These are phyloP conservation scores for Trissoscelio sp. DNA, from an alignment of 2,888 invertebrate genomes.

Conservation along the genomic window DNA sequence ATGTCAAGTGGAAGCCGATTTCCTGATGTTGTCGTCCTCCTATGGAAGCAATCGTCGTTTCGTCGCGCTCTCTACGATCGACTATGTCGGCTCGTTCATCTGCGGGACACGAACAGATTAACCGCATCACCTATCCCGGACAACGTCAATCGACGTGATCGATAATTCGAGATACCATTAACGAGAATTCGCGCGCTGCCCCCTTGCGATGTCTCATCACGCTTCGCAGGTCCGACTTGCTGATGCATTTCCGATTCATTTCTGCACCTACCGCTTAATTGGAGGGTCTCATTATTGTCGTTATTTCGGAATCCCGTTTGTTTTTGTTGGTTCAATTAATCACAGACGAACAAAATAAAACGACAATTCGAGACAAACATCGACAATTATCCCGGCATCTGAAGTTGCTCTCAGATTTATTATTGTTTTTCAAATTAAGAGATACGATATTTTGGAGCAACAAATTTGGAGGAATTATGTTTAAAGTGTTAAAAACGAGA, in stretches of 20 bases:
- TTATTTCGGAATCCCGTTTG: constrained; percentile 32
- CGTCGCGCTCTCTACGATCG: constrained; percentile 54
- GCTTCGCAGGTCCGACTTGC: constrained; percentile 33
- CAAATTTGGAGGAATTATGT: too few relatives aligned
- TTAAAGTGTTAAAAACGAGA: too few relatives aligned
- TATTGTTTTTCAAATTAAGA: constrained; percentile 37
- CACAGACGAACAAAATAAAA: constrained; percentile 4
- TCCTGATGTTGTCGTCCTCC: constrained; percentile 59
- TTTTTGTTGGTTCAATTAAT: constrained; percentile 42
- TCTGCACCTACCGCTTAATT: constrained; percentile 55
- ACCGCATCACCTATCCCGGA: constrained; percentile 69
- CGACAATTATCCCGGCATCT: constrained; percentile 19
- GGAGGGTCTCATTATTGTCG: constrained; percentile 58
- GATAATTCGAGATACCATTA: constrained; percentile 75
- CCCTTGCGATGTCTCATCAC: constrained; percentile 50
- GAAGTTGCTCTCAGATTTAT: constrained; percentile 24
- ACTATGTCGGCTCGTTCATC: constrained; percentile 63
- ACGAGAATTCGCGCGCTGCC: constrained; percentile 62
- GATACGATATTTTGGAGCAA: too few relatives aligned
- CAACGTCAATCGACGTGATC: constrained; percentile 70
- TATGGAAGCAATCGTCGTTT: constrained; percentile 51
- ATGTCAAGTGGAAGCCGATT: constrained; percentile 53
- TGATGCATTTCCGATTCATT: constrained; percentile 60
- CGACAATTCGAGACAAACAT: constrained; percentile 5
- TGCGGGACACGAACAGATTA: constrained; percentile 62